Conservation (phyloP, 23 tunicate genomes). For the Trididemnum miniatum region DNA sequence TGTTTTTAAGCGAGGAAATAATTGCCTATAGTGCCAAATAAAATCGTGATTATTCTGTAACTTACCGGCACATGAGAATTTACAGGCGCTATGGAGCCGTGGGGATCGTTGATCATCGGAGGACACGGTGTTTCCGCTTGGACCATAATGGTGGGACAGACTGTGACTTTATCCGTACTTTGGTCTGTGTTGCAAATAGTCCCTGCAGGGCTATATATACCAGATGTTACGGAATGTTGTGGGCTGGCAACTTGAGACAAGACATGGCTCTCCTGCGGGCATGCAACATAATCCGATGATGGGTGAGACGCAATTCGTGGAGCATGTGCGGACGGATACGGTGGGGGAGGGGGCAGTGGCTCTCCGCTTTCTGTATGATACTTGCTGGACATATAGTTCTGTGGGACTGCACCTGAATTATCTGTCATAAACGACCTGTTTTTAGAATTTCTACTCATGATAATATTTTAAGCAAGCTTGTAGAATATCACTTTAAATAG, state of each 20-base stretch:
- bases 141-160: slow-evolving; percentile 47
- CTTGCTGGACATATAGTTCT: not conserved
- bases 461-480: no score
- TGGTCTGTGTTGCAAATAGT: not conserved
- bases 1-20: no score
- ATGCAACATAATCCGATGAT: not conserved
- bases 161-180: slow-evolving; percentile 8
- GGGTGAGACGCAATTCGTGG: not conserved
- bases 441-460: not conserved
- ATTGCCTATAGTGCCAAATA: no score
- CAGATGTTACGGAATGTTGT: not conserved
- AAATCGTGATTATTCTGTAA: no score
- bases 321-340: not conserved
- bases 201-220: not conserved
- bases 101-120: slow-evolving; percentile 38
- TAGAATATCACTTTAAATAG: no score
- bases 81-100: slow-evolving; percentile 36
- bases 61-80: slow-evolving; percentile 50
- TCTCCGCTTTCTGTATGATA: not conserved
- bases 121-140: slow-evolving; percentile 85
- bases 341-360: slow-evolving; percentile 15
- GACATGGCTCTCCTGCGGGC: not conserved
- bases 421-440: not conserved
- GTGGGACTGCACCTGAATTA: no score
- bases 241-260: slow-evolving; percentile 15